Conservation (phyloP, 2,113 vertebrate genomes). For the Calypte anna region DNA sequence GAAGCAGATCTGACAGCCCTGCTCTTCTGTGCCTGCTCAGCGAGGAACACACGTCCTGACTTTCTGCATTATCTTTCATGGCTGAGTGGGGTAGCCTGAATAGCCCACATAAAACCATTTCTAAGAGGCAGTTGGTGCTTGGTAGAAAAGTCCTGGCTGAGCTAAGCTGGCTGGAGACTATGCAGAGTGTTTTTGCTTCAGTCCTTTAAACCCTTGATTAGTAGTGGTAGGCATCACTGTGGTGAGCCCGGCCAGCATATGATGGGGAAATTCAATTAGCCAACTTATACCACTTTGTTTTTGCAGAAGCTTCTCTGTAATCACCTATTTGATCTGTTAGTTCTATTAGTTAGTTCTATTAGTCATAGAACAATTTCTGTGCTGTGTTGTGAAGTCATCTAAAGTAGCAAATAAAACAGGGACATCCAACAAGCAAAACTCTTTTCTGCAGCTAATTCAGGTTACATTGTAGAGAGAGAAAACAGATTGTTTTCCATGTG, state of each 20-base stretch:
- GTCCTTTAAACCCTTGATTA: neutral
- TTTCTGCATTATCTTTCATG: neutral
- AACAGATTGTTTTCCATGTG: neutral
- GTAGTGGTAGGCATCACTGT: neutral
- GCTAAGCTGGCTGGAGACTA: neutral
- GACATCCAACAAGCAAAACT: neutral
- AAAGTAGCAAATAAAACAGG: neutral
- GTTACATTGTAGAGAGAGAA: neutral
- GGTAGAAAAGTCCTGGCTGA: neutral
- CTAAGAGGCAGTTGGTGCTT: neutral
- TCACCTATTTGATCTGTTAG: neutral
- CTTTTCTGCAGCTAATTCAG: neutral
- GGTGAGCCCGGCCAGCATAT: neutral
- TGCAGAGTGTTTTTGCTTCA: neutral
- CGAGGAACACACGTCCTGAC: neutral
- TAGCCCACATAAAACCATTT: neutral
- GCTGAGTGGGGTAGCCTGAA: neutral
- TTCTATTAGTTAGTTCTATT: neutral
- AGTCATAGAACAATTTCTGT: neutral
- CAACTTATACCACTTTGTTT: neutral
- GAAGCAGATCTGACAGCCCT: neutral
- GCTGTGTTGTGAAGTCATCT: neutral
- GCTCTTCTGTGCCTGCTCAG: neutral
- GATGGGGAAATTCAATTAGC: neutral
- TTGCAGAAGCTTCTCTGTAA: neutral